Base-by-base conservation (phyloP, 1,140 invertebrate genomes). In the Tetranychus cinnabarinus region DNA sequence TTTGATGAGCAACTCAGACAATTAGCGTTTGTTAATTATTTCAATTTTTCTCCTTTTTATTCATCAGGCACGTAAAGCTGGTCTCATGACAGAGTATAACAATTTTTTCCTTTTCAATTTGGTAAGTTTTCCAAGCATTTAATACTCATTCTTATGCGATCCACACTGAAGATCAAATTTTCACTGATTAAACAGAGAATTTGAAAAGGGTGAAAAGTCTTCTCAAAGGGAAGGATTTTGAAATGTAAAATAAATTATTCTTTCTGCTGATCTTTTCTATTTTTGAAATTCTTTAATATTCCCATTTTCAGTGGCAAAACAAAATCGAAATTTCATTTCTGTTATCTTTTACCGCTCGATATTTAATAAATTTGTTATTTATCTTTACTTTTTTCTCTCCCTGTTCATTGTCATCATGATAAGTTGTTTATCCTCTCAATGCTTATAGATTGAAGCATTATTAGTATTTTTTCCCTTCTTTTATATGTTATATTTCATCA, bases 61-160 rank as follows among this genome's bases (percentile, higher is more conserved):
- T 8, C 46, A n/a, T 2, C 84, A 74, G 70, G 86, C 86, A 0
- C 84, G 86, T 71, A 84, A 90, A 79, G 81, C 88, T 56, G 86
- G 85, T 33, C 76, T 89, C 60, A 81, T 89, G 73, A 83, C 82
- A 4, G 80, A 83, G 60, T 74, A 80, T 8, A 79, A 85, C 66
- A 82, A 77, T 65, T 85, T 82, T 65, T 78, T 88, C 36, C 81
- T 90, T 36, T 85, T 82, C 45, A 65, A 66, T 39, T 59, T 69
- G 65, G 62, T 63, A 55, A 56, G 62, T 61, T 23, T 15, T n/a
- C 13, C 2, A 15, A 15, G 46, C 23, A 23, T 23, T 47, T 12
- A 8, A 47, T 47, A n/a, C 23, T 47, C 46, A 3, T 3, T 47
- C 46, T 47, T n/a, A 47, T 47, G 13, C 46, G 7, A 47, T 8